Conservation (phyloP, 2,113 vertebrate genomes). For the Fregetta grallaria region DNA sequence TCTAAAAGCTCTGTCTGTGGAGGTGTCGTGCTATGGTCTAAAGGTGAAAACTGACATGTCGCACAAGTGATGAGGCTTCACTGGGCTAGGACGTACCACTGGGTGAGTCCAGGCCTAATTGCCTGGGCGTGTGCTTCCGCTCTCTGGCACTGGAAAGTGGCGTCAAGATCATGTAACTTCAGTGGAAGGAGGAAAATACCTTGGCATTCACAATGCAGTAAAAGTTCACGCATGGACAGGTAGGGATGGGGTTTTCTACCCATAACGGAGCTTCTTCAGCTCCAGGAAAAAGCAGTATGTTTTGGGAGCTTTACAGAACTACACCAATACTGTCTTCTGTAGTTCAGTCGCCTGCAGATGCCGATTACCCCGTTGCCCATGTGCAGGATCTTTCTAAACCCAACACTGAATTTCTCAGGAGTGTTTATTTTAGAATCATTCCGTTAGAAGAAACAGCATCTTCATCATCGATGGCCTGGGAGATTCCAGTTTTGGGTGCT, state of each 20-base stretch:
- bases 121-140: neutral
- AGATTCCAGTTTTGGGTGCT: neutral
- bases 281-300: neutral
- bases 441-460: neutral
- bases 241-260: neutral
- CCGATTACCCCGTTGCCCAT: neutral
- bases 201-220: neutral
- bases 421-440: neutral
- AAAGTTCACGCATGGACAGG: accelerated
- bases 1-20: neutral
- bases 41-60: neutral
- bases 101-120: neutral
- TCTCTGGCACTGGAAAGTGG: neutral
- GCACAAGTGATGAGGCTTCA: accelerated
- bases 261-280: neutral
- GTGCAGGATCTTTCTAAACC: neutral
- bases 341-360: neutral
- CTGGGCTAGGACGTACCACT: accelerated
- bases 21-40: accelerated
- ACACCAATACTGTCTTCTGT: neutral
- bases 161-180: neutral
- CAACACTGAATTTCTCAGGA: neutral
- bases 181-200: neutral
- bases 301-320: neutral
- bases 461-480: neutral